phyloP scores from a whole-genome alignment of 1,140 invertebrate species.

The Drosophila gunungcola region DNA sequence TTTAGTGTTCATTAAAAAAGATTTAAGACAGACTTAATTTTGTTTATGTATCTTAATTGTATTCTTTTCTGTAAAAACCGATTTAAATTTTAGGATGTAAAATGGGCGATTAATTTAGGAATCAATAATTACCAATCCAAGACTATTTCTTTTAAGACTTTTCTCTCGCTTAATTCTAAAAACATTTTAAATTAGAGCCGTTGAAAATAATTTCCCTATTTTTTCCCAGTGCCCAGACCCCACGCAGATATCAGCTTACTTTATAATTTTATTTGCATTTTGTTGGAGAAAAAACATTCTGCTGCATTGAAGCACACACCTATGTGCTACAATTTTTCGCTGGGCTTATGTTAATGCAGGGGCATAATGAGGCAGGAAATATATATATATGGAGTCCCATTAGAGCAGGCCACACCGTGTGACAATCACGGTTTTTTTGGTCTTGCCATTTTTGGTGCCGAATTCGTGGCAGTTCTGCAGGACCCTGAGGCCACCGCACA shows the following conservation, averaged over 20 bases:
- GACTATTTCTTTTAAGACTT: no score
- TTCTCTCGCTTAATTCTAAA: no score
- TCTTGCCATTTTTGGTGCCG: conserved; percentile 67
- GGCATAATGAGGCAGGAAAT: conserved; percentile 30
- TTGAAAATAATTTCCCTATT: neutral
- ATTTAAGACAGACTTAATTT: no score
- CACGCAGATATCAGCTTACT: conserved; percentile 41
- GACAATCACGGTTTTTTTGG: conserved; percentile 50
- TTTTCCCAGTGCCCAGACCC: conserved; percentile 1
- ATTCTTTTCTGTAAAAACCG: no score
- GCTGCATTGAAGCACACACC: conserved; percentile 42
- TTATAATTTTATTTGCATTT: conserved; percentile 69
- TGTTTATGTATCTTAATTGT: no score
- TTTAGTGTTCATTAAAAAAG: no score
- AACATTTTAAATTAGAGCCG: neutral
- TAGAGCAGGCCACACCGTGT: conserved; percentile 65
- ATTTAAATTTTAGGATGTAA: no score
- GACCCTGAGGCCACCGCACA: conserved; percentile 52
- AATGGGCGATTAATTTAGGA: no score
- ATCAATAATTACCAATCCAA: no score
- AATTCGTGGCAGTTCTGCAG: conserved; percentile 53
- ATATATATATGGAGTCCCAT: neutral
- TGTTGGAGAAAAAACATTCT: conserved; percentile 22
- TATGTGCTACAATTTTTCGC: conserved; percentile 37
- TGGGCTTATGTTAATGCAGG: conserved; percentile 39